Base-by-base conservation (phyloP, 2,888 invertebrate species). In the Rhingia rostrata region DNA sequence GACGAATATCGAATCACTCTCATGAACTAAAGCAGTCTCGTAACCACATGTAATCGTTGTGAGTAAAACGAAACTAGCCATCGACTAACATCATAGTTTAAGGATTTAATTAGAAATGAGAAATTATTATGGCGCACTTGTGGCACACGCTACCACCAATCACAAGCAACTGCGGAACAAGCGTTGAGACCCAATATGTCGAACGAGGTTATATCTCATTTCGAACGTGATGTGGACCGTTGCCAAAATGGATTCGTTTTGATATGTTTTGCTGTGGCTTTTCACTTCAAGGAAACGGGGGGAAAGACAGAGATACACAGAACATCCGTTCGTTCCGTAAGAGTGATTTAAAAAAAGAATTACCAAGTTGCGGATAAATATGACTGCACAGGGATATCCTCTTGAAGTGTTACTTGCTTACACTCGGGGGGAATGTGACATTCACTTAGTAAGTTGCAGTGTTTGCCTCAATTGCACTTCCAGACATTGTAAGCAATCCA, bases 141-240 rank as follows among this genome's bases (percentile, higher is more conserved):
- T 83, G 82, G 78, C 78, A 81, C 61, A 51, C 53, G 47, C 43
- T 74, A 80, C 66, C 60, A 60, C 66, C 60, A 60, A 43, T 72
- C 77, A 77, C 64, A n/a, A 35, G 33, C 22, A 6, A 45, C 12
- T 14, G 47, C 45, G 9, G 4, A 45, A 37, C 69, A 78, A 72
- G 66, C 56, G 67, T 78, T 83, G 74, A 60, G 53, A 69, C 41
- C 58, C 63, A 74, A 84, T 80, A 84, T 74, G 73, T 74, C 67
- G 67, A 73, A 69, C 47, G 69, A 56, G 51, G 39, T 32, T 51
- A 64, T 83, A 73, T 84, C 73, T 78, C 72, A 83, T 78, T 78
- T 72, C 54, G 72, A 63, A 84, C 79, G 69, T 79, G 74, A 84
- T 79, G 35, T 78, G 82, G 72, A 83, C 54, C 47, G 35, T 22